A percentile compares a stretch with the other conserved stretches of the same genome.
These are phyloP conservation scores for Caenorhabditis angaria DNA, from an alignment of 2,888 invertebrate genomes.

Conservation along the genomic window DNA sequence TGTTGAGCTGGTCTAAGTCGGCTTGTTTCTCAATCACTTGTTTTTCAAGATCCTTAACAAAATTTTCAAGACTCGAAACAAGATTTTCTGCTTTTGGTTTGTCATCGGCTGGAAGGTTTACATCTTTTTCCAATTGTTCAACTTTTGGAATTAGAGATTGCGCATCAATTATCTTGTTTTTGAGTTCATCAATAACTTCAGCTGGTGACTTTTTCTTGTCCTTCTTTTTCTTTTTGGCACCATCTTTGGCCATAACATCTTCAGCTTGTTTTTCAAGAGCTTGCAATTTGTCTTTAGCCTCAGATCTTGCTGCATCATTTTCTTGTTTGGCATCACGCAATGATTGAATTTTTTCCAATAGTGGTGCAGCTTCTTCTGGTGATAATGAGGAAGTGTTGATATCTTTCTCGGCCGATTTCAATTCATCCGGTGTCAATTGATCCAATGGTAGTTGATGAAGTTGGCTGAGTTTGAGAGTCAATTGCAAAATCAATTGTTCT, in stretches of 20 bases:
- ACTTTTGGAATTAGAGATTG: constrained; percentile 12
- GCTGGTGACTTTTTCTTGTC: constrained; percentile 7
- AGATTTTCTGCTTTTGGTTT: constrained; percentile 13
- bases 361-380: constrained; percentile 6
- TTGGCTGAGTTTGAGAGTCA: constrained; percentile 26
- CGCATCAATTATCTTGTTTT: constrained; percentile 18
- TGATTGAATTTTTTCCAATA: constrained; percentile 3
- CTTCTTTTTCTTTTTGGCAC: constrained; percentile 9
- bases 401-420: constrained; percentile 20
- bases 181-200: constrained; percentile 7
- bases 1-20: constrained; percentile 13
- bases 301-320: constrained; percentile 21
- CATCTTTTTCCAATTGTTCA: constrained; percentile 12
- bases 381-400: constrained; percentile 19
- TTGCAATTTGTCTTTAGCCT: constrained; percentile 26
- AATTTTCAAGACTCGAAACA: background rate
- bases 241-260: constrained; percentile 13
- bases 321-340: constrained; percentile 7
- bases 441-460: constrained; percentile 23
- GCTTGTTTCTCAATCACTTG: constrained; percentile 10
- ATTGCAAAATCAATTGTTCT: constrained; percentile 24
- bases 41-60: constrained; percentile 7
- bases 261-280: constrained; percentile 25
- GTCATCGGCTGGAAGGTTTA: constrained; percentile 7
- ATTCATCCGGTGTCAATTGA: constrained; percentile 9